Percentiles rank a stretch among this genome's conserved stretches.
Conservation (phyloP, 2,888 invertebrate genomes). For the Hemaris fuciformis region DNA sequence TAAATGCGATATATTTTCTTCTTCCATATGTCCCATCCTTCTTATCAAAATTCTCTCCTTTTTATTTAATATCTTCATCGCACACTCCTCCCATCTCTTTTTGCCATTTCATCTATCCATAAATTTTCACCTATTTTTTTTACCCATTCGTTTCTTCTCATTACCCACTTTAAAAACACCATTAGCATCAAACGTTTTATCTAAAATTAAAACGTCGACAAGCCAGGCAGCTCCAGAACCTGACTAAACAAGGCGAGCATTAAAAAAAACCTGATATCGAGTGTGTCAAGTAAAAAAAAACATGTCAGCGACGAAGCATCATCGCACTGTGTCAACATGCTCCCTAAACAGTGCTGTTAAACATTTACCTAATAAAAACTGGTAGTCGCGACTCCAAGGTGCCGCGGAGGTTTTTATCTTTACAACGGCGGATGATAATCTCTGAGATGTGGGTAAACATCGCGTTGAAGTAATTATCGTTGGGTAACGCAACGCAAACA, state of each 20-base stretch:
- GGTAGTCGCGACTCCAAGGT: constrained; percentile 21
- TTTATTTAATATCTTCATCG: too few relatives aligned
- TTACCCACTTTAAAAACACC: too few relatives aligned
- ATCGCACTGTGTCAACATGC: not conserved
- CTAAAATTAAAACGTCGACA: not conserved
- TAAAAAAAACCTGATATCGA: not conserved
- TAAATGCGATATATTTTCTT: too few relatives aligned
- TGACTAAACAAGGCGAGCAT: not conserved
- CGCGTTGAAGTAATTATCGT: constrained; percentile 14
- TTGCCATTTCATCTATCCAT: too few relatives aligned
- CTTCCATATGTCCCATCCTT: too few relatives aligned
- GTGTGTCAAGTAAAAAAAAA: not conserved
- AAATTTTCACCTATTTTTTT: too few relatives aligned
- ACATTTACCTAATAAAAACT: constrained; percentile 26
- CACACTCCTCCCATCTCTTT: too few relatives aligned
- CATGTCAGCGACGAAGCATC: not conserved
- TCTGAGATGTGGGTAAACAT: constrained; percentile 12
- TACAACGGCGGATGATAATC: constrained; percentile 29
- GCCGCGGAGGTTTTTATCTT: constrained; percentile 19
- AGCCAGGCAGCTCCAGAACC: not conserved
- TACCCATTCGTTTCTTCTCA: too few relatives aligned
- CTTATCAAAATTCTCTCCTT: too few relatives aligned
- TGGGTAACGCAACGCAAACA: constrained; percentile 15
- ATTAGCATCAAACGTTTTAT: too few relatives aligned
- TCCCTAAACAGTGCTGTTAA: not conserved